These are phyloP conservation scores for Rhopalosiphum nymphaeae DNA, from an alignment of 2,888 invertebrate species.

Conservation along the genomic window DNA sequence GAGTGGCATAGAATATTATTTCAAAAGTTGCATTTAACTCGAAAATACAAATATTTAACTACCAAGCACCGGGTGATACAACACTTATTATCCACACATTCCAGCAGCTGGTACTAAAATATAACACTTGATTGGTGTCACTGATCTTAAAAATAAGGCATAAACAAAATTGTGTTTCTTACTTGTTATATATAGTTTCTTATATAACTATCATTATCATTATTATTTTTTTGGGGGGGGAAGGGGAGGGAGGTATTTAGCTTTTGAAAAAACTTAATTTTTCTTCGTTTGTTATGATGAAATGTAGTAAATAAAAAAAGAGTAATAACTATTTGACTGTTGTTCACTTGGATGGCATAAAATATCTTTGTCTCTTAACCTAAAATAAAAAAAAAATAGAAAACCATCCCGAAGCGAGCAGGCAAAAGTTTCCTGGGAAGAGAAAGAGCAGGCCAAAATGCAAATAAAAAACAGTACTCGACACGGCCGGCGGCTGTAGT, in stretches of 20 bases:
- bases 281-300: neutral
- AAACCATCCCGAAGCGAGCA: neutral
- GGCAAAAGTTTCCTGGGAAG: neutral
- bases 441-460: constrained; percentile 23
- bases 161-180: neutral
- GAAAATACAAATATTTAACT: neutral
- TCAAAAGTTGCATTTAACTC: neutral
- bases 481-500: neutral
- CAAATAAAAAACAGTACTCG: constrained; percentile 44
- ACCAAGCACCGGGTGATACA: neutral
- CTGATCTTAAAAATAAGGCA: neutral
- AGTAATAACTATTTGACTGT: neutral
- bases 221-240: neutral
- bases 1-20: neutral
- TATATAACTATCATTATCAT: neutral
- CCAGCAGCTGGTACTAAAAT: neutral
- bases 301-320: neutral
- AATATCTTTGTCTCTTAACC: neutral
- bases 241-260: neutral
- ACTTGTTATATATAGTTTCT: neutral
- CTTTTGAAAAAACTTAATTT: neutral
- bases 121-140: neutral
- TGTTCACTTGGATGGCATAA: neutral
- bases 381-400: neutral
- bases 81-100: neutral